Evolutionary conservation across 2,888 invertebrate genomes (phyloP).

Genomic region (Tinea pellionella): DNA sequence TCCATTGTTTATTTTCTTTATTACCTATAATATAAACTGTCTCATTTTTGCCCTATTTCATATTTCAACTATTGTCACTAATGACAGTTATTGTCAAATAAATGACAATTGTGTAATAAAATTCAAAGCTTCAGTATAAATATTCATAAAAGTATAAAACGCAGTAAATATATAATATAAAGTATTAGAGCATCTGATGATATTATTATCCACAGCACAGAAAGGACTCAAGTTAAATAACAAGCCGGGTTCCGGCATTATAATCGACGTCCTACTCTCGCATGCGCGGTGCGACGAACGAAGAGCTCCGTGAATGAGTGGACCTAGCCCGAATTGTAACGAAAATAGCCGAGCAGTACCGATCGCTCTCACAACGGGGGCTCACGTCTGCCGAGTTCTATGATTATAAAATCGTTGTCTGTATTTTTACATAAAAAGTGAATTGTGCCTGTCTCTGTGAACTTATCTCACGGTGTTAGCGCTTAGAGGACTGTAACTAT

Average conservation of each 20-base stretch:
- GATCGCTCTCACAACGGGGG: conserved; percentile 40
- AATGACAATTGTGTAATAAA: no score
- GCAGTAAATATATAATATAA: not conserved
- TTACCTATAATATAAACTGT: no score
- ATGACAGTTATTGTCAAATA: no score
- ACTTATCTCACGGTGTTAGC: not conserved
- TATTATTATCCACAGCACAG: not conserved
- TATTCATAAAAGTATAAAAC: no score
- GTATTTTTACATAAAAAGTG: not conserved
- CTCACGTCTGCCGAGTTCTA: conserved; percentile 43
- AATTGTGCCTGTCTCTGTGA: not conserved
- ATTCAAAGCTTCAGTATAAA: no score
- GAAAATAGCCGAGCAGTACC: conserved; percentile 56
- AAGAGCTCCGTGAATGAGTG: conserved; percentile 4
- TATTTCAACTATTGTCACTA: no score
- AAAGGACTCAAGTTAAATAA: conserved; percentile 2
- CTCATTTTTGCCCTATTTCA: no score
- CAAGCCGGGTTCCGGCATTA: not conserved
- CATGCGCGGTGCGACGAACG: conserved; percentile 35
- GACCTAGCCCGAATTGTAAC: conserved; percentile 28
- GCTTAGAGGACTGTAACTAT: not conserved
- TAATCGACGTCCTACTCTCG: conserved; percentile 21
- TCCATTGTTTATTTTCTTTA: no score
- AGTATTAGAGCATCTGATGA: not conserved
- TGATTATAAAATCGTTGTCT: conserved; percentile 30